These are phyloP conservation scores for Pholis gunnellus DNA, from an alignment of 2,113 vertebrate species.

Conservation along the genomic window DNA sequence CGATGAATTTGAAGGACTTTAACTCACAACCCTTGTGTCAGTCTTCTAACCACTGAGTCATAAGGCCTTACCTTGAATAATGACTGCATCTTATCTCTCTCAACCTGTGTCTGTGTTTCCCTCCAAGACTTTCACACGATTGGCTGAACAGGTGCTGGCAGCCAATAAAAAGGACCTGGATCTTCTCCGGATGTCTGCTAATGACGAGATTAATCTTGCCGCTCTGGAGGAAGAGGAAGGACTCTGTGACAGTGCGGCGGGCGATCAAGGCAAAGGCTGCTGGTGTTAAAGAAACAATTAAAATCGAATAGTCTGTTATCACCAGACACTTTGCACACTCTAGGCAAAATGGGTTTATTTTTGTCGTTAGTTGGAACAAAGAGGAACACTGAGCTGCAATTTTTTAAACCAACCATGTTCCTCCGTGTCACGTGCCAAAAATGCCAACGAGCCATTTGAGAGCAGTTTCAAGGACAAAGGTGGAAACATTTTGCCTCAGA, in stretches of 20 bases:
- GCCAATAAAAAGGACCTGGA: slow-evolving; percentile 96
- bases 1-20: background rate
- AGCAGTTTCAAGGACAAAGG: slow-evolving; percentile 13
- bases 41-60: slow-evolving; percentile 5
- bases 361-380: slow-evolving; percentile 3
- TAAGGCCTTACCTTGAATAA: background rate
- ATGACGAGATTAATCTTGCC: slow-evolving; percentile 84
- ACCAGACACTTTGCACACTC: slow-evolving; percentile 38
- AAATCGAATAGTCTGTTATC: slow-evolving; percentile 7
- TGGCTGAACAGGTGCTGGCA: slow-evolving; percentile 95
- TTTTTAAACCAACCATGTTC: slow-evolving; percentile 6
- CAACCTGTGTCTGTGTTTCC: slow-evolving; percentile 1
- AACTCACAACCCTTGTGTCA: background rate
- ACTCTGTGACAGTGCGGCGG: slow-evolving; percentile 79
- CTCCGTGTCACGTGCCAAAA: slow-evolving; percentile 10
- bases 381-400: background rate
- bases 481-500: slow-evolving; percentile 30
- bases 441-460: slow-evolving; percentile 13
- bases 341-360: slow-evolving; percentile 40
- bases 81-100: background rate
- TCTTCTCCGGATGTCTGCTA: slow-evolving; percentile 84
- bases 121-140: slow-evolving; percentile 90
- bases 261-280: slow-evolving; percentile 87
- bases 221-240: slow-evolving; percentile 91
- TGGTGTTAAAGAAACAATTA: slow-evolving; percentile 89